Evolutionary conservation across 1,140 invertebrate species (phyloP).

Genomic region (Cylas formicarius): DNA sequence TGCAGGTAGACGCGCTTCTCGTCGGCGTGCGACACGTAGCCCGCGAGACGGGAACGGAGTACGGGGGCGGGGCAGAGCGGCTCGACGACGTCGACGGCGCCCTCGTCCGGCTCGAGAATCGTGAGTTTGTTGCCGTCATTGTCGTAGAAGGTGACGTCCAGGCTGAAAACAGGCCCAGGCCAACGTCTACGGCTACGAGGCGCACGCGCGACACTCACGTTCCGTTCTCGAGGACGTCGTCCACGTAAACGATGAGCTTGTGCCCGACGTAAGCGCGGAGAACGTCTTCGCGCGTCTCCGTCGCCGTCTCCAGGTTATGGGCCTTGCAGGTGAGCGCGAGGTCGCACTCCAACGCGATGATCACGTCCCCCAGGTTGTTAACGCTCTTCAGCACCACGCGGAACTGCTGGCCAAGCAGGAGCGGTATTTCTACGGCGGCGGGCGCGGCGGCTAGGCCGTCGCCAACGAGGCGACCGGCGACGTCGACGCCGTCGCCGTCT

Average conservation of each 20-base stretch:
- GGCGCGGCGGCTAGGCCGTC: constrained; percentile 40
- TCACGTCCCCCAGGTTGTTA: constrained; percentile 28
- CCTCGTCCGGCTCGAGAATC: constrained; percentile 44
- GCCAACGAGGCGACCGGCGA: constrained; percentile 41
- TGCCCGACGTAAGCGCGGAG: constrained; percentile 38
- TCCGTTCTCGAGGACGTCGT: constrained; percentile 43
- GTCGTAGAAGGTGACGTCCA: constrained; percentile 52
- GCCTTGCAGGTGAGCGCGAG: constrained; percentile 25
- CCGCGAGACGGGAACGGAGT: constrained; percentile 43
- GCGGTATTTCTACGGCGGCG: constrained; percentile 23
- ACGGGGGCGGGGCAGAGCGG: constrained; percentile 51
- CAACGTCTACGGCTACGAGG: background rate
- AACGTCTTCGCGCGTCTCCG: constrained; percentile 30
- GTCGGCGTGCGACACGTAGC: constrained; percentile 44
- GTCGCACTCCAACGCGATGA: constrained; percentile 26
- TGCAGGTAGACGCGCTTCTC: constrained; percentile 56
- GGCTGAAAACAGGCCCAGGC: constrained; percentile 40
- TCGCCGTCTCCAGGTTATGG: constrained; percentile 30
- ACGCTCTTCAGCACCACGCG: constrained; percentile 27
- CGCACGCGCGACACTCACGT: constrained; percentile 11
- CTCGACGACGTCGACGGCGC: constrained; percentile 44
- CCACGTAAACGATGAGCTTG: constrained; percentile 49
- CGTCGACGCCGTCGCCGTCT: constrained; percentile 41
- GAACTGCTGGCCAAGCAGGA: constrained; percentile 34
- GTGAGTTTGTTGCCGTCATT: constrained; percentile 50